Evolutionary conservation across 1,140 invertebrate species (phyloP), one percentile per base, ranked within the genome.

Genomic region (Ips typographus): DNA sequence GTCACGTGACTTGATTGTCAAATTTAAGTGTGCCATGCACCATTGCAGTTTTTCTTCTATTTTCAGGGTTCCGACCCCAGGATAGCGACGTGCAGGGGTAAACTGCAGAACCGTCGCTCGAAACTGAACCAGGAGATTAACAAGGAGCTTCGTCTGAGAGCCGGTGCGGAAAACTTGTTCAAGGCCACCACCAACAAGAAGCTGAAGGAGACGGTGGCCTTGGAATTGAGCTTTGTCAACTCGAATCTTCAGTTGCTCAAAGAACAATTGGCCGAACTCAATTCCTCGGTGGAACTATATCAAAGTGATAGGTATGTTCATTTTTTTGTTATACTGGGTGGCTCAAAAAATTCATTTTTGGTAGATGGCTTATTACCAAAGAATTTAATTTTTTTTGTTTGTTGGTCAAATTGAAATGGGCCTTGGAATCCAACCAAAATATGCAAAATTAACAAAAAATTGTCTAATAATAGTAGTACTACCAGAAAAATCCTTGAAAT

Each of bases 81-180:
- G 73, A 89, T 94, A 72, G 94, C 94, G 52, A 98, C 95, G 74
- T 96, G 94, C 77, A 87, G 95, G 55, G 95, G 94, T 38, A 96
- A 96, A 77, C 84, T 98, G 58, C 95, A 98, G 83, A 94, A 91
- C 78, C 89, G 91, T 71, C 87, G 95, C 58, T 95, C 94, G 73
- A 96, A 96, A 82, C 86, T 98, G 67, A 98, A 98, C 83, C 93
- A 96, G 79, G 94, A 98, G 83, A 98, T 98, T 80, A 97, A 97
- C 85, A 95, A 96, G 79, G 95, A 98, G 80, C 82, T 98, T 71
- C 86, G 95, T 70, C 84, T 98, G 57, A 83, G 95, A 64, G 92
- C 93, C 41, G 95, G 95, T 22, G 95, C 95, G 4, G 95, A 98
- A 81, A 98, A 98, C 82, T 85, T 98, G 5, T 95, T 93, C 83